Evolutionary conservation across 2,888 invertebrate species (phyloP), one percentile per base, ranked within the genome.

Genomic region (Beris morrisii): DNA sequence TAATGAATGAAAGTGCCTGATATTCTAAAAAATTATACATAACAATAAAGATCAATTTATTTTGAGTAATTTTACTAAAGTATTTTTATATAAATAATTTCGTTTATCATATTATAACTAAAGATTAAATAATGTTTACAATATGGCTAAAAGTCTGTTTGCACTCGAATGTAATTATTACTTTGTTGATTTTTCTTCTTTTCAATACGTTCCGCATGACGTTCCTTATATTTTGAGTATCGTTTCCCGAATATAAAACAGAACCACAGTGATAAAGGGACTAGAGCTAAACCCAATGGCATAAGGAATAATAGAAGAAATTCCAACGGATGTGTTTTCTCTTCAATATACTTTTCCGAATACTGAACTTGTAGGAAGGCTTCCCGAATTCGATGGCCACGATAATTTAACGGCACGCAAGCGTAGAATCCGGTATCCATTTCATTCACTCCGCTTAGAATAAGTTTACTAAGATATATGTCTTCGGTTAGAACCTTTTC

Each of bases 381-480:
- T 59, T 81, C 79, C 2, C 76, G 71, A 50, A 78, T 76, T 56
- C 74, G 76, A 66, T 78, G 75, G 0, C 81, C 81, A 1, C 73
- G 74, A 71, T 77, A 78, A 66, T 76, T 81, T 1, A 80, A 76
- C 9, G 78, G 78, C 43, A 77, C 79, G 66, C 80, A 80, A 5
- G 79, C 79, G 69, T 80, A 80, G 54, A 72, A 74, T 0, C 79
- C 80, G 5, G 74, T 73, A 70, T 81, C 79, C 15, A 73, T 59
- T 11, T 70, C 59, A 0, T 74, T 72, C 4, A 78, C 75, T 12
- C 72, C 74, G 67, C 76, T 78, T 6, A 81, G 61, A 32, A 80
- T 77, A 22, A 81, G 71, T 71, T 74, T 74, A 71, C 81, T 80
- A 22, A 81, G 73, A 72, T 79, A 81, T 5, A 76, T 73, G 58